These are phyloP conservation scores for Dufourea novaeangliae DNA, from an alignment of 1,140 invertebrate genomes.

Conservation along the genomic window DNA sequence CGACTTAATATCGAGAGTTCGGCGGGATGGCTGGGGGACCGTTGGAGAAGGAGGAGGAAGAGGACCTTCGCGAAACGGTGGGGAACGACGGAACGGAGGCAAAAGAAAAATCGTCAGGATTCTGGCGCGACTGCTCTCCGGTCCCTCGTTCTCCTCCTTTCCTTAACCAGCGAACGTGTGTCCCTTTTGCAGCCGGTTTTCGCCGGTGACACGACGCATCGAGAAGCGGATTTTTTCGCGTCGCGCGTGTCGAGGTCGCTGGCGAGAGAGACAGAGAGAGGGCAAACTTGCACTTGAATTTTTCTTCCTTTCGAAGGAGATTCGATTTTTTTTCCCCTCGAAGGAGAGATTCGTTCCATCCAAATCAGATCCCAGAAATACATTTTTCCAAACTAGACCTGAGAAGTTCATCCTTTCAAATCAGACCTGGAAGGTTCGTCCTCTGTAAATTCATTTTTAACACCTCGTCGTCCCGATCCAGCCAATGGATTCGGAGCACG, in stretches of 20 bases:
- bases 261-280: neutral
- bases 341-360: too few relatives aligned
- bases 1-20: slow-evolving; percentile 16
- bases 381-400: too few relatives aligned
- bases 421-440: too few relatives aligned
- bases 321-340: too few relatives aligned
- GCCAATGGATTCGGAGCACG: too few relatives aligned
- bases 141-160: slow-evolving; percentile 26
- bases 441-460: too few relatives aligned
- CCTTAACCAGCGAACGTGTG: slow-evolving; percentile 50
- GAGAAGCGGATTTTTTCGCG: slow-evolving; percentile 23
- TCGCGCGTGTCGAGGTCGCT: slow-evolving; percentile 39
- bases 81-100: neutral
- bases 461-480: too few relatives aligned
- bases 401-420: too few relatives aligned
- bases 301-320: too few relatives aligned
- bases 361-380: too few relatives aligned
- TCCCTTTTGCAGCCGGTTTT: slow-evolving; percentile 55
- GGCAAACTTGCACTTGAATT: slow-evolving; percentile 26
- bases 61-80: slow-evolving; percentile 7
- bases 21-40: neutral
- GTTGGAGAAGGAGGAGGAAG: neutral
- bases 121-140: slow-evolving; percentile 19
- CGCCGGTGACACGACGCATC: slow-evolving; percentile 19
- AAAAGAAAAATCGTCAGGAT: slow-evolving; percentile 38